Evolutionary conservation across 2,888 invertebrate genomes (phyloP), one percentile per base, ranked within the genome.

Genomic region (Mythimna pallens): DNA sequence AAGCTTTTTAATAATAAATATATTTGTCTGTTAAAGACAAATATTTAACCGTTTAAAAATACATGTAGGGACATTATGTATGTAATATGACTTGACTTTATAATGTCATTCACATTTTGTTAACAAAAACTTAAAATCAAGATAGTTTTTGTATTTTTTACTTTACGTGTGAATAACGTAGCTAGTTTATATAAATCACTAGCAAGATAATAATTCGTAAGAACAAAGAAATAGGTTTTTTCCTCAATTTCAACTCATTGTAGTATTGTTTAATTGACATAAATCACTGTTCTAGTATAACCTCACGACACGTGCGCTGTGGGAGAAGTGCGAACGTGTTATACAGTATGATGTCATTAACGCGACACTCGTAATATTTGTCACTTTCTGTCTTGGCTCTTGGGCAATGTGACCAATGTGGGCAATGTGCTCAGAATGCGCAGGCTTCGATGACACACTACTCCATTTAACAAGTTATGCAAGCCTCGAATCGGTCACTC

Each of bases 271-370:
- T 59, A 71, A 80, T 83, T 77, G 64, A 76, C 80, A 82, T 84
- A 81, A 82, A 84, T 87, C 83, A 85, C 84, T 84, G 76, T 63
- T 79, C 6, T 67, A 83, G 74, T 86, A 86, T 86, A 89, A 87
- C 85, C 84, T 87, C 82, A 87, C 89, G 87, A 91, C 95, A 94
- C 94, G 94, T 94, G 95, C 89, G 83, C 76, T 86, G 95, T 95
- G 93, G 94, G 95, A 90, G 94, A 90, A 92, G 93, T 93, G 90
- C 89, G 90, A 92, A 92, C 92, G 92, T 89, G 89, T 89, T 89
- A 81, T 77, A 91, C 90, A 87, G 89, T 89, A 80, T 96, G 96
- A 96, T 95, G 95, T 95, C 96, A 96, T 94, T 93, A 92, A 88
- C 87, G 88, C 86, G 87, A 84, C 91, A 90, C 89, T 90, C 82